phyloP scores from a whole-genome alignment of 2,113 vertebrate genomes.

The Mormoops blainvillei region DNA sequence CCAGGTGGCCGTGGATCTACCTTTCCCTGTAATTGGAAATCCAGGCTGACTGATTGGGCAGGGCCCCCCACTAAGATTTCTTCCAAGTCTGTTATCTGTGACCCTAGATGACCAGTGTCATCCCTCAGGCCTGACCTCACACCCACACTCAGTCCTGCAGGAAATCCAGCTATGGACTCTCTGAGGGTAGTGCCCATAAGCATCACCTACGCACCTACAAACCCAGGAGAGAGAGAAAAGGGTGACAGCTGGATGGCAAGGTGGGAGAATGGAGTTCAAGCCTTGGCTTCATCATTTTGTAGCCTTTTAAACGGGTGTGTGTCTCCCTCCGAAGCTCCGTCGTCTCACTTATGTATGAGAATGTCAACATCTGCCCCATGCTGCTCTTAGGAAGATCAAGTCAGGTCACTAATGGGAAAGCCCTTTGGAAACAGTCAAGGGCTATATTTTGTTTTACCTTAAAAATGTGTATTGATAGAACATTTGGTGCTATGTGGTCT shows the following conservation, averaged over 20 bases:
- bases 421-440: neutral
- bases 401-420: neutral
- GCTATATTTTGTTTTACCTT: neutral
- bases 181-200: too few relatives aligned
- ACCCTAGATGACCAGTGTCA: neutral
- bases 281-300: too few relatives aligned
- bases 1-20: neutral
- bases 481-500: neutral
- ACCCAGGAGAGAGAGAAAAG: neutral
- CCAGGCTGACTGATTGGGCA: neutral
- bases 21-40: neutral
- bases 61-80: too few relatives aligned
- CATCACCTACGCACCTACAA: accelerated
- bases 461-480: neutral
- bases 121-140: neutral
- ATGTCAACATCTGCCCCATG: neutral
- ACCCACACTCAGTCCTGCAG: neutral
- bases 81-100: too few relatives aligned
- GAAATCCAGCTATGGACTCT: neutral
- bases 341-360: neutral
- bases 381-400: neutral
- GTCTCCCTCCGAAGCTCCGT: neutral
- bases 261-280: neutral
- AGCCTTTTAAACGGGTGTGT: neutral
- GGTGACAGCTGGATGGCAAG: neutral